These are phyloP conservation scores for Serinus canaria DNA, from an alignment of 2,113 vertebrate genomes.

Conservation along the genomic window DNA sequence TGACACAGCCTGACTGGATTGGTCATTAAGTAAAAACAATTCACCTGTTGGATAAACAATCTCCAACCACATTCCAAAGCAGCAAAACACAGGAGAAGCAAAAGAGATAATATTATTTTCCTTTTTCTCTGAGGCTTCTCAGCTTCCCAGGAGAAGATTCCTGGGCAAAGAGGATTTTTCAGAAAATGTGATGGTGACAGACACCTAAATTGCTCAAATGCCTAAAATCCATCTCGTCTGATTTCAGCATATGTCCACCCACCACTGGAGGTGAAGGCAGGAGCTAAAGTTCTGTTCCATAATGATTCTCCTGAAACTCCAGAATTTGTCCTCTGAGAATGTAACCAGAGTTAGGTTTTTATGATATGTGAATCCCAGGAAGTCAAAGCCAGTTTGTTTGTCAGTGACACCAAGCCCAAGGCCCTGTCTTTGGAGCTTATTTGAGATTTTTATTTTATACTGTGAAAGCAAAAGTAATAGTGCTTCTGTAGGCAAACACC, in stretches of 20 bases:
- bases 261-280: not conserved
- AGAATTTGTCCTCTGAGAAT: not conserved
- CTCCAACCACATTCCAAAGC: too few species aligned
- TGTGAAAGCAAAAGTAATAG: not conserved
- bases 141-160: too few species aligned
- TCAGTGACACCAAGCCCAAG: not conserved
- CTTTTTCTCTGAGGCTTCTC: too few species aligned
- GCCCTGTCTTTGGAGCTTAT: not conserved
- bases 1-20: too few species aligned
- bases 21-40: too few species aligned
- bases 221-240: not conserved
- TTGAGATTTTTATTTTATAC: not conserved
- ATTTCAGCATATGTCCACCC: not conserved
- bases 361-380: not conserved
- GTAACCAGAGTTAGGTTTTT: not conserved
- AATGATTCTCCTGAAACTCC: fast-evolving
- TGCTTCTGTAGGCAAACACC: not conserved
- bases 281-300: not conserved
- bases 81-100: too few species aligned
- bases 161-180: too few species aligned
- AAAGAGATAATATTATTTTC: too few species aligned
- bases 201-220: not conserved
- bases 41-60: too few species aligned
- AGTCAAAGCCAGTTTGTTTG: not conserved
- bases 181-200: too few species aligned